phyloP scores from a whole-genome alignment of 2,113 vertebrate species.

The Crotalus helleri region DNA sequence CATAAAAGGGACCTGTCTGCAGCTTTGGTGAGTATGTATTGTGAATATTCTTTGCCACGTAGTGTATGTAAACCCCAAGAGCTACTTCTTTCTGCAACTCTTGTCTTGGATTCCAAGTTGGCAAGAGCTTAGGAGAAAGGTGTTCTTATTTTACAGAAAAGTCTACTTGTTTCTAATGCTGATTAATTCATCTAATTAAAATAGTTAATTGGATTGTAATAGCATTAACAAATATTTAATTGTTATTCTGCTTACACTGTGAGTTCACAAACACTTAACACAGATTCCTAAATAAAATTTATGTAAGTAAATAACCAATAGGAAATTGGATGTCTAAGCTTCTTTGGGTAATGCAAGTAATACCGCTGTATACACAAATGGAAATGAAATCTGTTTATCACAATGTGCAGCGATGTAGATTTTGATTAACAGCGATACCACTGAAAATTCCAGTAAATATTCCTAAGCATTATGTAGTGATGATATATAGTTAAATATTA shows the following conservation, averaged over 20 bases:
- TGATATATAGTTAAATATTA: constrained; percentile 1
- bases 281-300: constrained; percentile 50
- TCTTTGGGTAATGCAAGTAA: constrained; percentile 39
- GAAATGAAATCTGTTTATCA: constrained; percentile 28
- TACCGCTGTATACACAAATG: constrained; percentile 29
- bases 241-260: constrained; percentile 37
- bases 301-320: constrained; percentile 35
- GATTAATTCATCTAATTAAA: constrained; percentile 48
- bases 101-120: constrained; percentile 1
- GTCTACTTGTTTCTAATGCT: constrained; percentile 44
- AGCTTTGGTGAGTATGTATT: neutral
- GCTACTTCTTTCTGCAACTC: constrained; percentile 28
- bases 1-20: neutral
- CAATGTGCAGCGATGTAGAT: neutral
- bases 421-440: constrained; percentile 15
- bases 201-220: constrained; percentile 42
- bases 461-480: neutral
- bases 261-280: constrained; percentile 40
- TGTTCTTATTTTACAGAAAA: constrained; percentile 43
- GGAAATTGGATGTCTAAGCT: constrained; percentile 27
- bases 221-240: constrained; percentile 53
- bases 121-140: constrained; percentile 28
- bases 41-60: neutral
- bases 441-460: constrained; percentile 11
- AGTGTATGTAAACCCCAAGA: constrained; percentile 21